phyloP scores from a whole-genome alignment of 2,888 invertebrate genomes.

The Autographa pulchrina region DNA sequence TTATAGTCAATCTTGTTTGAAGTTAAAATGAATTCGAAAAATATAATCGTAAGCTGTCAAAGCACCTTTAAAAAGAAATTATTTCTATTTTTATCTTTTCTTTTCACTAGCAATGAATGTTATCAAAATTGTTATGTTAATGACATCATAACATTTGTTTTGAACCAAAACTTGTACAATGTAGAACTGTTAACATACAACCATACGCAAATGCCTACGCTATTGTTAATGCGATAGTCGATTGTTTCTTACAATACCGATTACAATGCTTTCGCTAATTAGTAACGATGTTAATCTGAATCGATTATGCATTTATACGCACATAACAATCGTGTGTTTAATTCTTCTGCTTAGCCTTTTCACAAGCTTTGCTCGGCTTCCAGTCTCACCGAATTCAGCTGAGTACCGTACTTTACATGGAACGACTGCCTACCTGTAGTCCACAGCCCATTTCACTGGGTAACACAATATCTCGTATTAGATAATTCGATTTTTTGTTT shows the following conservation, averaged over 20 bases:
- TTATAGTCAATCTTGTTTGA: background rate
- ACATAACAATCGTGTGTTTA: background rate
- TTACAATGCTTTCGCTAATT: constrained; percentile 35
- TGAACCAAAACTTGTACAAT: constrained; percentile 15
- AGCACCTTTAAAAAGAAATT: background rate
- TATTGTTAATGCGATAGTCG: constrained; percentile 10
- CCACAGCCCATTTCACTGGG: too few relatives aligned
- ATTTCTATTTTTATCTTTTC: constrained; percentile 7
- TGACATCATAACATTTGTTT: background rate
- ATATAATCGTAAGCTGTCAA: background rate
- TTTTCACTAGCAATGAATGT: background rate
- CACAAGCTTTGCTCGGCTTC: too few relatives aligned
- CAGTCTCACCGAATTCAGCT: too few relatives aligned
- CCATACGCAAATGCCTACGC: background rate
- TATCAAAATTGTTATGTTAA: constrained; percentile 12
- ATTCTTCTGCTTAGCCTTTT: background rate
- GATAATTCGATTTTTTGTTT: too few relatives aligned
- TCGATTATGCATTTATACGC: constrained; percentile 18
- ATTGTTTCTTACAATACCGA: constrained; percentile 22
- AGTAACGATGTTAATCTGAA: constrained; percentile 10
- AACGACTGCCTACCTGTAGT: too few relatives aligned
- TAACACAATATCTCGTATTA: too few relatives aligned
- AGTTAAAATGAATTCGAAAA: background rate
- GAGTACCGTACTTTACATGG: too few relatives aligned
- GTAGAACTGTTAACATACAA: constrained; percentile 9